These are phyloP conservation scores for Agapornis canus DNA, from an alignment of 2,797 vertebrate species.

Conservation along the genomic window DNA sequence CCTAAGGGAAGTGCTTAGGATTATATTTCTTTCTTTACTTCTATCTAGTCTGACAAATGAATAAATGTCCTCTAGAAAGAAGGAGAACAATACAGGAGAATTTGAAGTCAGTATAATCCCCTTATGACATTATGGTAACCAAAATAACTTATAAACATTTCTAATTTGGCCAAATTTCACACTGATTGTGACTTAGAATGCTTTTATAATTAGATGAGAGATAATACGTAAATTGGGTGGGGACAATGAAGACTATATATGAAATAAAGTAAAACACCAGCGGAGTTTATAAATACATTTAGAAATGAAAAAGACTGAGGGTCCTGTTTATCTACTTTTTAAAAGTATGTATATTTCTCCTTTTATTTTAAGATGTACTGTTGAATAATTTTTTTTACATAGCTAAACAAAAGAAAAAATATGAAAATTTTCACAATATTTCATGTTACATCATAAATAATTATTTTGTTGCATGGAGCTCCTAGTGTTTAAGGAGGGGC, in stretches of 20 bases:
- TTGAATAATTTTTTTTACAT: background rate
- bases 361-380: background rate
- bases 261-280: background rate
- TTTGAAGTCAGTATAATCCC: background rate
- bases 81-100: background rate
- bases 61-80: background rate
- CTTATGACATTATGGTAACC: background rate
- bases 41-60: background rate
- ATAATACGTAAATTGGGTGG: background rate
- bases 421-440: background rate
- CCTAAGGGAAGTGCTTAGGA: background rate
- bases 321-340: background rate
- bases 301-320: background rate
- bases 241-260: background rate
- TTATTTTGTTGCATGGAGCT: background rate
- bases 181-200: background rate
- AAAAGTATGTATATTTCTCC: background rate
- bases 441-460: rapidly evolving
- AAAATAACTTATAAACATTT: background rate
- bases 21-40: background rate
- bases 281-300: background rate
- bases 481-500: background rate
- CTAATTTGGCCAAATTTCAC: background rate
- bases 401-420: background rate
- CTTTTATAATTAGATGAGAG: background rate